Evolutionary conservation across 2,113 vertebrate genomes (phyloP).

Genomic region (Vidua chalybeata): DNA sequence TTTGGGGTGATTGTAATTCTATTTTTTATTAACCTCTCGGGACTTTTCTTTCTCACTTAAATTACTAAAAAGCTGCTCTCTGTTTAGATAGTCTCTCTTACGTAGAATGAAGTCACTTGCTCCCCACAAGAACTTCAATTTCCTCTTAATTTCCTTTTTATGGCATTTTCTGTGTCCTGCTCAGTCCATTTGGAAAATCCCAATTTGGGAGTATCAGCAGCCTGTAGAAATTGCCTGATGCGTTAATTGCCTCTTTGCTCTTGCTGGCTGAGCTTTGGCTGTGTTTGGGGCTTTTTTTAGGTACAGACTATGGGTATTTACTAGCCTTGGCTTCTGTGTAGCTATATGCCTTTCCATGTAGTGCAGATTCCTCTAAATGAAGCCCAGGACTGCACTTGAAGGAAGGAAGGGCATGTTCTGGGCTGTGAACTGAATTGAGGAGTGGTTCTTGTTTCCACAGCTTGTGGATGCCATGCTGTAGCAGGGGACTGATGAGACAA

Average conservation of each 20-base stretch:
- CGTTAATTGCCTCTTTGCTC: background rate
- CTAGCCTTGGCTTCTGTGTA: background rate
- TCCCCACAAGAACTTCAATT: accelerated
- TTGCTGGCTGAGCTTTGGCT: background rate
- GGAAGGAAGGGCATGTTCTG: background rate
- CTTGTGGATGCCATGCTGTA: background rate
- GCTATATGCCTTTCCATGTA: background rate
- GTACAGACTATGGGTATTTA: background rate
- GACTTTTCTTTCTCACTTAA: background rate
- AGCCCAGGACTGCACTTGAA: background rate
- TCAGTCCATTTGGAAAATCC: background rate
- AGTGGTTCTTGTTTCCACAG: background rate
- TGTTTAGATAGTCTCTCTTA: background rate
- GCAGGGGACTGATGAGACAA: background rate
- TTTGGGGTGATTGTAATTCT: background rate
- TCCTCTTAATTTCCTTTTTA: background rate
- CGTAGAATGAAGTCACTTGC: background rate
- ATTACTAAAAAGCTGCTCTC: background rate
- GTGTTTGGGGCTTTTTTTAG: background rate
- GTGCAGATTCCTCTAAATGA: background rate
- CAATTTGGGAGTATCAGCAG: background rate
- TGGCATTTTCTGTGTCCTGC: background rate
- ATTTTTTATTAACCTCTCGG: background rate
- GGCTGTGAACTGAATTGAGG: background rate
- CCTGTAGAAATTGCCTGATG: background rate